Evolutionary conservation across 1,140 invertebrate species (phyloP), one percentile per base, ranked within the genome.

Genomic region (Drosophila santomea): DNA sequence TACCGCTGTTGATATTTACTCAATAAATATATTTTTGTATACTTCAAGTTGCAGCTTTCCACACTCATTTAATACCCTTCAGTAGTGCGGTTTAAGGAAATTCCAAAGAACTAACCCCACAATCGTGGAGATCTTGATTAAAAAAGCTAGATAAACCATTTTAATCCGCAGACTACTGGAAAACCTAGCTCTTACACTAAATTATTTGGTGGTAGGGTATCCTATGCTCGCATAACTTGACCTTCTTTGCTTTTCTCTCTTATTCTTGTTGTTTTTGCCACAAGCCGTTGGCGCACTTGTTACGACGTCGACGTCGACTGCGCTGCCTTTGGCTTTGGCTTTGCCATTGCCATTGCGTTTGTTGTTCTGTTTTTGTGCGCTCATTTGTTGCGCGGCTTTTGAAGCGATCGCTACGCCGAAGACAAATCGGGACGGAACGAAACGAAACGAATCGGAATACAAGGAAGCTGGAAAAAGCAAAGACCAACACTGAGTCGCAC

Each of bases 21-120:
- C 83, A 86, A 86, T 82, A 86, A 62, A 88, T 86, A 85, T 83
- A 88, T 88, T 88, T 88, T 73, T 74, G 72, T 77, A 74, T 78
- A 74, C 44, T 77, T 55, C 67, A 77, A 61, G 71, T 64, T 23
- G 59, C 20, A 35, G 47, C 28, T 23, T 50, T 41, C 56, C 32
- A 38, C 23, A 38, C 56, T 45, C 0, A 6, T 2, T n/a, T 25
- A 25, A 47, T 47, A 47, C 45, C 20, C 25, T 51, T 32, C 15
- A 12, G 14, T 8, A 1, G 32, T 10, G 7, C 3, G 32, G 32
- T 8, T 10, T 32, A 32, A 3, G 8, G 7, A 32, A 10, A 32
- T 32, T 32, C 3, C 32, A 8, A 8, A 32, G 32, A 10, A 32
- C 32, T 32, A 10, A 32, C 32, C 32, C 32, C 32, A 8, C 2